phyloP scores from a whole-genome alignment of 2,113 vertebrate species.

The Scopus umbretta region DNA sequence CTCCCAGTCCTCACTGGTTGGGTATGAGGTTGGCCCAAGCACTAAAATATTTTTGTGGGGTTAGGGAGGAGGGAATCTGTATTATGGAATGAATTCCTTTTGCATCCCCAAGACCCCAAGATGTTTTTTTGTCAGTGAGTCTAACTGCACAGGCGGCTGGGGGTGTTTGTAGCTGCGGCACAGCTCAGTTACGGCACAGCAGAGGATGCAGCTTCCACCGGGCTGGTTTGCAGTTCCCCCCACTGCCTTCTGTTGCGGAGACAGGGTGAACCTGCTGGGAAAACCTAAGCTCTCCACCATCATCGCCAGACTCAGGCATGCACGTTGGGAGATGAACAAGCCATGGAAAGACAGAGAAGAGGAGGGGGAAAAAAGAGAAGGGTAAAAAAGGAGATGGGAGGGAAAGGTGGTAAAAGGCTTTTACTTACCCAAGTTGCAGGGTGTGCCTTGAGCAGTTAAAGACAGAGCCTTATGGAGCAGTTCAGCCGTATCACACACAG shows the following conservation, averaged over 20 bases:
- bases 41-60: not conserved
- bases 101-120: not conserved
- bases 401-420: slow-evolving; percentile 74
- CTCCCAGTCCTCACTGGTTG: not conserved
- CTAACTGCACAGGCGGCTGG: not conserved
- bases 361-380: slow-evolving; percentile 24
- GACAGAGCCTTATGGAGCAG: slow-evolving; percentile 85
- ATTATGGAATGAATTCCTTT: not conserved
- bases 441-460: slow-evolving; percentile 79
- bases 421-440: slow-evolving; percentile 86
- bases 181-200: not conserved
- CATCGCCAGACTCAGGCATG: not conserved
- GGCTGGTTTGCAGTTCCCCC: not conserved
- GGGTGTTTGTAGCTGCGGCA: not conserved
- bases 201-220: not conserved
- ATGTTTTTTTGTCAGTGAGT: not conserved
- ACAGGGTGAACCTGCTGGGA: not conserved
- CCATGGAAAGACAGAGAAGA: slow-evolving; percentile 26
- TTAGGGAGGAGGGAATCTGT: not conserved
- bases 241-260: not conserved
- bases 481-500: slow-evolving; percentile 87
- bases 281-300: not conserved
- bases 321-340: not conserved
- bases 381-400: slow-evolving; percentile 56
- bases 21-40: not conserved